Conservation (phyloP, 2,888 invertebrate species). For the Iphiclides podalirius region DNA sequence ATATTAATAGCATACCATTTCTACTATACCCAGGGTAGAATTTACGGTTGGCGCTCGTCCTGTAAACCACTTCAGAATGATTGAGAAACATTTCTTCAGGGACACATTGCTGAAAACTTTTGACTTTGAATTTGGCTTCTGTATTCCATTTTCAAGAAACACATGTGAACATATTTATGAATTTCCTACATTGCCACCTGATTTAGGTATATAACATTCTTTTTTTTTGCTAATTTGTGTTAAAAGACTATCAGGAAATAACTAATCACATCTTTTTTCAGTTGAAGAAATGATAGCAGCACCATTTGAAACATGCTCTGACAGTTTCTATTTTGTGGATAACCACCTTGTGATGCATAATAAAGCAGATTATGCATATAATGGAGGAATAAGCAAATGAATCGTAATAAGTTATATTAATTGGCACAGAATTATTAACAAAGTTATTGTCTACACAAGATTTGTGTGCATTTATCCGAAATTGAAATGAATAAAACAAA, state of each 20-base stretch:
- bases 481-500: too few species aligned
- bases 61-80: conserved; percentile 98
- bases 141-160: conserved; percentile 98
- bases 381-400: conserved; percentile 84
- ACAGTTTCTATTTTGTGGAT: conserved; percentile 99
- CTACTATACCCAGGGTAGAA: conserved; percentile 88
- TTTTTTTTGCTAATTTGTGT: background rate
- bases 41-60: conserved; percentile 96
- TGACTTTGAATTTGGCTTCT: conserved; percentile 99
- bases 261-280: conserved; percentile 58
- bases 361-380: conserved; percentile 99
- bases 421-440: conserved; percentile 14
- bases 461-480: conserved; percentile 21
- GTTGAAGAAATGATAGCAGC: conserved; percentile 97
- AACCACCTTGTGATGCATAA: conserved; percentile 99
- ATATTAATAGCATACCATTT: background rate
- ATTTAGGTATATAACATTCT: conserved; percentile 82
- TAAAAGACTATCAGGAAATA: background rate
- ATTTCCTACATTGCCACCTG: conserved; percentile 93
- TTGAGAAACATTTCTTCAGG: conserved; percentile 97
- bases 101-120: conserved; percentile 97
- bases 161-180: conserved; percentile 99
- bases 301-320: conserved; percentile 98
- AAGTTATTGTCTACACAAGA: conserved; percentile 7
- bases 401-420: conserved; percentile 1